phyloP scores from a whole-genome alignment of 2,113 vertebrate species.

The Coptodon bakossiorum region DNA sequence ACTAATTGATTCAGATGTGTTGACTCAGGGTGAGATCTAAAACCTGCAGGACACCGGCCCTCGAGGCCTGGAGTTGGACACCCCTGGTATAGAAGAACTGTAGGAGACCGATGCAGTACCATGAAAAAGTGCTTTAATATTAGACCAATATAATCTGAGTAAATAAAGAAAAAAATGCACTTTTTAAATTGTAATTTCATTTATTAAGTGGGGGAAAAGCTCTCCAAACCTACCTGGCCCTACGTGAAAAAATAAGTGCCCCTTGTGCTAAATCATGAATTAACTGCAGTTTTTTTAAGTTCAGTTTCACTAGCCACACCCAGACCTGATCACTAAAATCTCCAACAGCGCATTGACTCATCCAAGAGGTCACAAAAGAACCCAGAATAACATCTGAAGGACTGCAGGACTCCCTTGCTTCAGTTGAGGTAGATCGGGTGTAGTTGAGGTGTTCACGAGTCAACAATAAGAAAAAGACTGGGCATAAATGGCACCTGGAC shows the following conservation, averaged over 20 bases:
- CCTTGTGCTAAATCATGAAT: too few relatives aligned
- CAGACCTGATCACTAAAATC: not conserved
- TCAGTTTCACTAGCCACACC: not conserved
- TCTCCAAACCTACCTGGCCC: not conserved
- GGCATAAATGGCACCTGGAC: not conserved
- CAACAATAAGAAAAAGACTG: not conserved
- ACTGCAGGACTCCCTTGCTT: not conserved
- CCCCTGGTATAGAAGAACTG: not conserved
- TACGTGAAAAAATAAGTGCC: too few relatives aligned
- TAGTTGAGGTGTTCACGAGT: not conserved
- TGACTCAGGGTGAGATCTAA: not conserved
- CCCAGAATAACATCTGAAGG: not conserved
- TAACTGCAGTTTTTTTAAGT: not conserved
- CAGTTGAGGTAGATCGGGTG: not conserved
- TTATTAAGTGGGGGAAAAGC: not conserved
- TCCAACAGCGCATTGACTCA: not conserved
- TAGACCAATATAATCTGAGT: not conserved
- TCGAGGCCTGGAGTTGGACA: rapidly evolving
- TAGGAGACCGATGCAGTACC: not conserved
- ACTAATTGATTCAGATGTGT: not conserved
- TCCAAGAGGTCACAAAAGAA: not conserved
- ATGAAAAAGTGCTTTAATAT: not conserved
- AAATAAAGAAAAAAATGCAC: not conserved
- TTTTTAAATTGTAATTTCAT: not conserved
- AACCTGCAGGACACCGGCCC: not conserved